Base-by-base conservation (phyloP, 2,888 invertebrate genomes). In the Metacarcinus magister region DNA sequence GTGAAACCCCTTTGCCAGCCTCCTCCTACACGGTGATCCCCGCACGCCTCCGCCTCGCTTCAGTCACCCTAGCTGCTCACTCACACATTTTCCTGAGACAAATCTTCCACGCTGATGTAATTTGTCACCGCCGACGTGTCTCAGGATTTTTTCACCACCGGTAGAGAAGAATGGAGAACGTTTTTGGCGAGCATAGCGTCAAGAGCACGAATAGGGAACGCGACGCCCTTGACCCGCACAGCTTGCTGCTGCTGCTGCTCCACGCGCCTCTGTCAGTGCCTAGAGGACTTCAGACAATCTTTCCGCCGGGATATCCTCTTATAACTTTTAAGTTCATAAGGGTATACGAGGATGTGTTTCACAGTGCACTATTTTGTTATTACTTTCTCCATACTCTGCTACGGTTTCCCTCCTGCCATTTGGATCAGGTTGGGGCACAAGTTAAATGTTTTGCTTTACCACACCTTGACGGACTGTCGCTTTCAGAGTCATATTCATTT, bases 121-220 rank as follows among this genome's bases (percentile, higher is more conserved):
- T 67, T 67, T 67, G 67, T 67, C 67, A 67, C 67, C 23, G 67
- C 67, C 67, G n/a, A 67, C 67, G 67, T 67, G 67, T 67, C 67
- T 19, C 67, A 23, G 2, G 10, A 16, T 67, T 67, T 67, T 67
- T 67, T n/a, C 19, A 16, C 67, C 67, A 2, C n/a, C 0, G 67
- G 16, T 19, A 67, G 67, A 67, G 67, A 16, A 67, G 67, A 3
- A 23, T 3, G 67, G 2, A 48, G 23, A 16, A 7, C 16, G 7
- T 67, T 67, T 60, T n/a, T 67, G 4, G 67, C 23, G 23, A 67
- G 23, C 67, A 23, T 23, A 67, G 67, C 7, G 23, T 67, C n/a
- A 23, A 67, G 19, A 23, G 1, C 67, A 19, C n/a, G 23, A 67
- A 67, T n/a, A 23, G n/a, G n/a, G 67, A 67, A 16, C 19, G 67